Conservation (phyloP, 2,797 vertebrate genomes). For the Chromobotia macracanthus region DNA sequence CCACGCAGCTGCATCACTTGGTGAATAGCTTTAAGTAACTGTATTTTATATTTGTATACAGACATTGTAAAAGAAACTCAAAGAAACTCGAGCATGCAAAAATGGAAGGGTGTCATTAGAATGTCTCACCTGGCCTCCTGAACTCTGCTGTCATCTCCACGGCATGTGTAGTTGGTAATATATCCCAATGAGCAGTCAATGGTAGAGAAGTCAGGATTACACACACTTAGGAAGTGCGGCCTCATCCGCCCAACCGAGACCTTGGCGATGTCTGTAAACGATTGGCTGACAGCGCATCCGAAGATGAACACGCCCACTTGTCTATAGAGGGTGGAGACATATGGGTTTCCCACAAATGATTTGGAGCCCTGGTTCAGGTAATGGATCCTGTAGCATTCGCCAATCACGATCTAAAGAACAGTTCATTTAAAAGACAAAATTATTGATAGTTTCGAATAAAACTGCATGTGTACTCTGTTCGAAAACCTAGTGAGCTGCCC, state of each 20-base stretch:
- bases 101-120: background rate
- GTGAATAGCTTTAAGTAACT: no score
- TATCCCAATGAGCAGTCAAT: slow-evolving; percentile 90
- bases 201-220: slow-evolving; percentile 79
- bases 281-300: slow-evolving; percentile 94
- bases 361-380: slow-evolving; percentile 89
- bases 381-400: slow-evolving; percentile 92
- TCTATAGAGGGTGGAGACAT: slow-evolving; percentile 91
- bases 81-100: background rate
- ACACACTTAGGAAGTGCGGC: slow-evolving; percentile 91
- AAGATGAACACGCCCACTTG: slow-evolving; percentile 96
- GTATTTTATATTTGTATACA: no score
- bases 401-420: slow-evolving; percentile 86
- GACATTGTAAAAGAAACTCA: background rate
- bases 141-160: slow-evolving; percentile 79
- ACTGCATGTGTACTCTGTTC: background rate
- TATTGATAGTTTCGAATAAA: background rate
- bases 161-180: slow-evolving; percentile 87
- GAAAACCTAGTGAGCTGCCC: background rate
- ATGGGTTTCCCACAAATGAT: slow-evolving; percentile 91
- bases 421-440: background rate
- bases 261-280: slow-evolving; percentile 98
- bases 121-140: slow-evolving; percentile 90
- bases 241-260: slow-evolving; percentile 95
- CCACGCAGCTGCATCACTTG: no score